phyloP scores from a whole-genome alignment of 2,888 invertebrate species.

The Conus canariensis region DNA sequence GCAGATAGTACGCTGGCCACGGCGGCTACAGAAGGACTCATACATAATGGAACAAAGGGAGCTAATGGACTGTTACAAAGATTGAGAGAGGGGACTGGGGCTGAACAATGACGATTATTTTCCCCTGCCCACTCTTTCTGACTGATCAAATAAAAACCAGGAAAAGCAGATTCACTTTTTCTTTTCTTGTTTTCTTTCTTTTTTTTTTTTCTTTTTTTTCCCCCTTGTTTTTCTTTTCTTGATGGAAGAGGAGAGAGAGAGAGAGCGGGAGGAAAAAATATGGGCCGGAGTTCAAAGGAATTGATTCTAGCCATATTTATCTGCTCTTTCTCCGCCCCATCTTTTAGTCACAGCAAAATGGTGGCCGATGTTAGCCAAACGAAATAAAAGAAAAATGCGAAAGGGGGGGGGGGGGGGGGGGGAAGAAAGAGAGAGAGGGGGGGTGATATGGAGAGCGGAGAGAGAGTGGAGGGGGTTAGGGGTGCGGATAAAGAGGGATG shows the following conservation, averaged over 20 bases:
- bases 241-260: background rate
- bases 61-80: conserved; percentile 10
- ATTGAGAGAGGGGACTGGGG: background rate
- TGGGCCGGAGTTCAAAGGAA: background rate
- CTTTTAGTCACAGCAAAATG: conserved; percentile 15
- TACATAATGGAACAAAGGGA: conserved; percentile 23
- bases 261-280: background rate
- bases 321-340: background rate
- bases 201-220: too few species aligned
- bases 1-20: background rate
- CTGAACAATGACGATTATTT: background rate
- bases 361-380: background rate
- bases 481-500: too few species aligned
- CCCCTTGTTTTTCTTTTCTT: too few species aligned
- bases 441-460: background rate
- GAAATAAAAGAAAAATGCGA: background rate
- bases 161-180: too few species aligned
- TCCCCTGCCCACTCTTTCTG: background rate
- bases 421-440: background rate
- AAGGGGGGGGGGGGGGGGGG: background rate
- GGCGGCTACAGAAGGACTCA: background rate
- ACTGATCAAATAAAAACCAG: conserved; percentile 14
- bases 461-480: background rate
- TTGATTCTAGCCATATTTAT: conserved; percentile 24
- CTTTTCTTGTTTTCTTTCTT: too few species aligned